Base-by-base conservation (phyloP, 2,797 vertebrate species). In the Halcyon chelicuti region DNA sequence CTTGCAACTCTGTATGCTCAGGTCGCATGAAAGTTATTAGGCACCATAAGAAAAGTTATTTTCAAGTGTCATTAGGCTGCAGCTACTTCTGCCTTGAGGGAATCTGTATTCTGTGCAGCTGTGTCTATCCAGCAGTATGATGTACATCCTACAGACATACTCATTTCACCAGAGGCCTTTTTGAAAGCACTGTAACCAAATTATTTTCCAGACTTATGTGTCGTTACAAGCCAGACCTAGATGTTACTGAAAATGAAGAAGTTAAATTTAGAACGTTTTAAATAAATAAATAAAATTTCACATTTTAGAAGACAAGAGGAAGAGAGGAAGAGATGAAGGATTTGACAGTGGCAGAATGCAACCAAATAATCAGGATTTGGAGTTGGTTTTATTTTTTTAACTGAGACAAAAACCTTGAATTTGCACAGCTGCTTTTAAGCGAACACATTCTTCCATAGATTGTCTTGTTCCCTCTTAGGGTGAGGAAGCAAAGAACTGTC, bases 111-210 rank as follows among this genome's bases (percentile, higher is more conserved):
- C 78, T 63, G 66, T 65, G 29, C 74, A 80, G 67, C 74, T 90
- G 49, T 77, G 55, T 66, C 65, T 91, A 14, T 57, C 87, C 70
- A 71, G 78, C 57, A 55, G 78, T 5, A 13, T 7, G 46, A 91
- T 3, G 37, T 88, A 65, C 54, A 87, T 84, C 86, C 84, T 88
- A 76, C 92, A 97, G 96, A 93, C 60, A 25, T 47, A 94, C 71
- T 92, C 73, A 93, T 96, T 90, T 96, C 97, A 97, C 90, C 77
- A 25, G 88, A 93, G 96, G 95, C 79, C 87, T 97, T 93, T 80
- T 0, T 95, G 96, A 98, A 97, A 98, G 97, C 97, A n/a, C 88
- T 60, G 88, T 97, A 97, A 98, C 90, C 55, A 57, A 93, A 98
- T 98, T 98, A 98, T 93, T 97, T 86, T 84, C 94, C 94, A 96